A percentile compares a stretch with the other conserved stretches of the same genome.
phyloP scores from a whole-genome alignment of 2,888 invertebrate species.

The Orthosia gracilis region DNA sequence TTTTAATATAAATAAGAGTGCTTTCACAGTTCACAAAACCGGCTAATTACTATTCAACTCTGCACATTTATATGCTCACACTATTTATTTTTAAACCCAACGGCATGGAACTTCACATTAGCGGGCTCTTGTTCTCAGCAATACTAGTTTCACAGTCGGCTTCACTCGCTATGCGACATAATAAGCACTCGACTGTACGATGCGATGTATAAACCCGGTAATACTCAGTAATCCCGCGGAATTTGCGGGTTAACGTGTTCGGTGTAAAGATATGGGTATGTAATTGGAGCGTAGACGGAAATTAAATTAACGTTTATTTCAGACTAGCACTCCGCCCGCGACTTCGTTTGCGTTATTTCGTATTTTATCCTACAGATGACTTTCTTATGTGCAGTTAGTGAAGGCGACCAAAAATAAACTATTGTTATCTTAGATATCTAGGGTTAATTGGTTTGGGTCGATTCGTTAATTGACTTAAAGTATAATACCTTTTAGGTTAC shows the following conservation, averaged over 20 bases:
- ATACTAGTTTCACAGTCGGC: slow-evolving; percentile 23
- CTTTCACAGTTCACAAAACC: not conserved
- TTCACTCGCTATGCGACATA: slow-evolving; percentile 21
- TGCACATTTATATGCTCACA: not conserved
- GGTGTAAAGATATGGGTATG: not conserved
- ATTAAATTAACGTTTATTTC: too few relatives aligned
- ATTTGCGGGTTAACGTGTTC: slow-evolving; percentile 27
- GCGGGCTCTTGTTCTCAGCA: slow-evolving; percentile 7
- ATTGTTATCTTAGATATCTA: too few relatives aligned
- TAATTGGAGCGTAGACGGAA: not conserved
- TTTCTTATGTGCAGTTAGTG: too few relatives aligned
- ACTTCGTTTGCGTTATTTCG: too few relatives aligned
- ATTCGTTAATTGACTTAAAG: too few relatives aligned
- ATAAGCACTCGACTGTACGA: slow-evolving; percentile 34
- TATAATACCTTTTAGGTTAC: too few relatives aligned
- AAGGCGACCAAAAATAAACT: too few relatives aligned
- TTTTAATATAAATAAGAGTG: too few relatives aligned
- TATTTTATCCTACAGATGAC: too few relatives aligned
- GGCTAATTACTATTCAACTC: slow-evolving; percentile 2
- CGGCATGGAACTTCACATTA: slow-evolving; percentile 3
- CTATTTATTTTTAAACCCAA: slow-evolving; percentile 18
- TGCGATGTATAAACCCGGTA: slow-evolving; percentile 5
- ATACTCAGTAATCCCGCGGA: slow-evolving; percentile 30
- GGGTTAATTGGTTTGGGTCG: too few relatives aligned
- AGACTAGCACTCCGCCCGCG: too few relatives aligned